Evolutionary conservation across 2,113 vertebrate species (phyloP).

Genomic region (Saguinus imperator): DNA sequence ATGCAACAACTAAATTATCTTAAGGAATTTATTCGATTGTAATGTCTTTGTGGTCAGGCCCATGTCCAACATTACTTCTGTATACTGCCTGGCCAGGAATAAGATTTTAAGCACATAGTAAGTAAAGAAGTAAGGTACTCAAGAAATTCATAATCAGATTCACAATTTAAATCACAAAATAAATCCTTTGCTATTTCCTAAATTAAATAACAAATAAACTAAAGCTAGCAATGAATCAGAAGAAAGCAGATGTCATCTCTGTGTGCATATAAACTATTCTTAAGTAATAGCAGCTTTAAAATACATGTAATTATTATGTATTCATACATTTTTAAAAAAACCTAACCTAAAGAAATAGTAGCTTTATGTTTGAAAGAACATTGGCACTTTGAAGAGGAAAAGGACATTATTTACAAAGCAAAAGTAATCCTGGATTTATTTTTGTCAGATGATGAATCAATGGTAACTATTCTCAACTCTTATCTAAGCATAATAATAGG

Average conservation of each 20-base stretch:
- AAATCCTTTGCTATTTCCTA: background rate
- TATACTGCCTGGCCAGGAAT: background rate
- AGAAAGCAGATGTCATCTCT: background rate
- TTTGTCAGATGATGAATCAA: conserved; percentile 19
- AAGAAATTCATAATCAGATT: background rate
- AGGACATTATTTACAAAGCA: conserved; percentile 27
- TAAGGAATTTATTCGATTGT: background rate
- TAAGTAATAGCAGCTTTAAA: conserved; percentile 1
- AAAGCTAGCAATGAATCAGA: background rate
- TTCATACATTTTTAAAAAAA: background rate
- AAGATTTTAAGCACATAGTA: conserved; percentile 12
- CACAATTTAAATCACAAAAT: conserved; percentile 34
- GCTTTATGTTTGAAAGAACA: conserved; percentile 27
- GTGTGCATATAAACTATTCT: background rate
- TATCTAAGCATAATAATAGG: background rate
- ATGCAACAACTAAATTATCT: background rate
- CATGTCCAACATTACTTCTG: background rate
- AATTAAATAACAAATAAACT: background rate
- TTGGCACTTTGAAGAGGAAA: background rate
- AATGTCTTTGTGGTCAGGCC: background rate
- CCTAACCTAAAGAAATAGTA: background rate
- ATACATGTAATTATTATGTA: background rate
- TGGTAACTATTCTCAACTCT: conserved; percentile 14
- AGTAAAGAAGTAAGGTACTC: background rate
- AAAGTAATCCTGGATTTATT: conserved; percentile 29